A percentile compares a stretch with the other conserved stretches of the same genome.
Evolutionary conservation across 1,140 invertebrate genomes (phyloP).

Genomic region (Aphelinus certus): DNA sequence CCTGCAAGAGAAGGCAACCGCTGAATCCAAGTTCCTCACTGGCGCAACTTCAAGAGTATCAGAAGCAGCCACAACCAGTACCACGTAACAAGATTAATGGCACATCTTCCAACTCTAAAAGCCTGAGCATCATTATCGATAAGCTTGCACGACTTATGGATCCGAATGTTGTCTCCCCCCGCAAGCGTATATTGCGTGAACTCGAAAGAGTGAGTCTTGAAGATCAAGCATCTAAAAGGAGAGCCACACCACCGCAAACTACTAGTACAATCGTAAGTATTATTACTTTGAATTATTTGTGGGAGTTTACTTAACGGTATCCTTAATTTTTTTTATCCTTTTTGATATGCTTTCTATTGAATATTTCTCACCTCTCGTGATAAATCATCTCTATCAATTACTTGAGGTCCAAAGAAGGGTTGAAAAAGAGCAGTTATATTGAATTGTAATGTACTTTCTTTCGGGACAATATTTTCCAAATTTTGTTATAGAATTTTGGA

Average conservation of each 20-base stretch:
- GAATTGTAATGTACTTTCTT: no score
- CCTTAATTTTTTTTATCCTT: no score
- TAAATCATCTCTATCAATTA: no score
- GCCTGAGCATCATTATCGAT: slow-evolving; percentile 61
- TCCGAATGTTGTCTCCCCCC: slow-evolving; percentile 73
- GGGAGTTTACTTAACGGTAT: no score
- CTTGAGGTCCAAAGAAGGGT: no score
- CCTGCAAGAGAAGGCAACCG: slow-evolving; percentile 71
- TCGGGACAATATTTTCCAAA: no score
- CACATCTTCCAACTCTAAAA: slow-evolving; percentile 42
- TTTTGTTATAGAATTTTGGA: no score
- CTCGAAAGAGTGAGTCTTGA: slow-evolving; percentile 78
- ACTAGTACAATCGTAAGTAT: slow-evolving; percentile 41
- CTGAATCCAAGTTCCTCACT: slow-evolving; percentile 60
- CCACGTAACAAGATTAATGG: slow-evolving; percentile 49
- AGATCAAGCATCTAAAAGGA: slow-evolving; percentile 67
- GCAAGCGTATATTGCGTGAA: slow-evolving; percentile 78
- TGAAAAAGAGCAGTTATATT: no score
- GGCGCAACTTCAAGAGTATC: slow-evolving; percentile 56
- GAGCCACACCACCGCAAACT: slow-evolving; percentile 58
- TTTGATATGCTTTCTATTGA: no score
- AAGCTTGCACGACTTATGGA: slow-evolving; percentile 62
- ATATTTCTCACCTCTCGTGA: no score
- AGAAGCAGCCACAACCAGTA: slow-evolving; percentile 21
- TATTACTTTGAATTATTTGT: not conserved